A percentile compares a stretch with the other conserved stretches of the same genome.
phyloP scores from a whole-genome alignment of 2,888 invertebrate genomes.

The Hylaea fasciaria region DNA sequence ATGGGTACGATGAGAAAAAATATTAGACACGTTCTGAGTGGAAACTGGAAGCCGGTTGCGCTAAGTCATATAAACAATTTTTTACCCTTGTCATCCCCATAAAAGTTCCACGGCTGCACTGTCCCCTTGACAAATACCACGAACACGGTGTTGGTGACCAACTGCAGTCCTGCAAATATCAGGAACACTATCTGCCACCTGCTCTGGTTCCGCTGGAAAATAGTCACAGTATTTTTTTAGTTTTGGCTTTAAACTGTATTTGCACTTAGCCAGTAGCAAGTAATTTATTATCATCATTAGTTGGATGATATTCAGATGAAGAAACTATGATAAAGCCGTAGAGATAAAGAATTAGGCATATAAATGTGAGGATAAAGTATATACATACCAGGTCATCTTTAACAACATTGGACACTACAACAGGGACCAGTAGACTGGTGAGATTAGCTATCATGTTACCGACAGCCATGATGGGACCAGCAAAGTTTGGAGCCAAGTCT shows the following conservation, averaged over 20 bases:
- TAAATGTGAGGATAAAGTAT: too few species aligned
- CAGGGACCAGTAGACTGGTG: slow-evolving; percentile 89
- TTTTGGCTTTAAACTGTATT: too few species aligned
- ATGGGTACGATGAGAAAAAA: too few species aligned
- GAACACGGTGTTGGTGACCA: slow-evolving; percentile 87
- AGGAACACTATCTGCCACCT: slow-evolving; percentile 89
- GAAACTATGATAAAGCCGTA: too few species aligned
- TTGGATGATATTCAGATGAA: too few species aligned
- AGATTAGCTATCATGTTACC: slow-evolving; percentile 90
- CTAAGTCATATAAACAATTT: too few species aligned
- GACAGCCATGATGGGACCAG: slow-evolving; percentile 92
- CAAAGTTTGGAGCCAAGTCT: slow-evolving; percentile 91
- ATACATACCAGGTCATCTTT: slow-evolving; percentile 75
- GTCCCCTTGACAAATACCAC: slow-evolving; percentile 87
- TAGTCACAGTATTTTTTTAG: too few species aligned
- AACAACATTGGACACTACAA: slow-evolving; percentile 87
- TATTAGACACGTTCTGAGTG: too few species aligned
- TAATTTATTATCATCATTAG: too few species aligned
- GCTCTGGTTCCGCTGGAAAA: slow-evolving; percentile 60
- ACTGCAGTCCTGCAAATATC: slow-evolving; percentile 86
- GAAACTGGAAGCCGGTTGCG: too few species aligned
- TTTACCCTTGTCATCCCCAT: slow-evolving; percentile 58
- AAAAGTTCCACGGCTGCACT: slow-evolving; percentile 90
- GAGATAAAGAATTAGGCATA: too few species aligned
- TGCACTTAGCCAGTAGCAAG: too few species aligned